These are phyloP conservation scores for Tinamus major DNA, from an alignment of 2,797 vertebrate genomes.

Conservation along the genomic window DNA sequence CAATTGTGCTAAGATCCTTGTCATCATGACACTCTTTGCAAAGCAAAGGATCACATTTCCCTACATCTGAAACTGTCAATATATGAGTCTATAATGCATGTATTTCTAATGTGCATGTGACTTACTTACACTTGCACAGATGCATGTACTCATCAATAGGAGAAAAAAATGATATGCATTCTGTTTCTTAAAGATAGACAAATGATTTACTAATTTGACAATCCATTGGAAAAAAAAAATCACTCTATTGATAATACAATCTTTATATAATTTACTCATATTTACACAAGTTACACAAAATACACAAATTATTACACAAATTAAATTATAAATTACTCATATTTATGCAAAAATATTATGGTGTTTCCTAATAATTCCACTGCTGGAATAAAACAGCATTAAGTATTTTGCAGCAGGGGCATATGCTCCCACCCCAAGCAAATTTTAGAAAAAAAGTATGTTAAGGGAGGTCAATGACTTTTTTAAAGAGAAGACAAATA, in stretches of 20 bases:
- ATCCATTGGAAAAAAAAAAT: neutral
- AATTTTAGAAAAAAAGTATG: neutral
- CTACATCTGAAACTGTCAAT: neutral
- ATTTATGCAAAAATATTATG: neutral
- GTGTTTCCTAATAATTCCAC: neutral
- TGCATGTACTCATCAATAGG: neutral
- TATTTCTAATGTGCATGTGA: neutral
- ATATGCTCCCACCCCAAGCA: neutral
- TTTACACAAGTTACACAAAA: neutral
- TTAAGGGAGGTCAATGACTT: neutral
- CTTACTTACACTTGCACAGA: neutral
- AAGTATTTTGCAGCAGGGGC: neutral
- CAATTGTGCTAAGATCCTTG: neutral
- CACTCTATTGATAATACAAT: neutral
- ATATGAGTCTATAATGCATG: neutral
- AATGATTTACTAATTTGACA: neutral
- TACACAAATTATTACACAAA: no score
- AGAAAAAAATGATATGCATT: rapidly evolving
- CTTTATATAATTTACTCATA: neutral
- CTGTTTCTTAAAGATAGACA: neutral
- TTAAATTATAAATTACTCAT: neutral
- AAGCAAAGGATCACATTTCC: neutral
- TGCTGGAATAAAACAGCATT: neutral
- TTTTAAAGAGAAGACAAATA: neutral
- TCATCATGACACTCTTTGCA: neutral